Conservation (phyloP, 2,888 invertebrate genomes). For the Chorisops tibialis region DNA sequence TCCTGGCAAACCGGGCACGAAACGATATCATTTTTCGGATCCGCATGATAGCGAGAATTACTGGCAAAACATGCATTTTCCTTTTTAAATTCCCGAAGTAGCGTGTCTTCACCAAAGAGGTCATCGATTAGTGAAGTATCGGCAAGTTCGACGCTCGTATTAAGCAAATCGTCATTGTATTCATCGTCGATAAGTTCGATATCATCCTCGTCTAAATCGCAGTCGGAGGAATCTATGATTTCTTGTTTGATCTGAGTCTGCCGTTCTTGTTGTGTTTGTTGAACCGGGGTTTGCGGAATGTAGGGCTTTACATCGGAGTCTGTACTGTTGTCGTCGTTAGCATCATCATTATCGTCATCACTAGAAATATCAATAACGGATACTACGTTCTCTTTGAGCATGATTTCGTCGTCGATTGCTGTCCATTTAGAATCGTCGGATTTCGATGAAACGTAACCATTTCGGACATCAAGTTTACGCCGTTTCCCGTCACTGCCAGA, state of each 20-base stretch:
- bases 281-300: not conserved
- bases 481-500: not conserved
- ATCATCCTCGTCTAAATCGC: conserved; percentile 31
- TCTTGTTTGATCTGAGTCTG: conserved; percentile 46
- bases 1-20: conserved; percentile 48
- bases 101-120: conserved; percentile 45
- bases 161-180: conserved; percentile 36
- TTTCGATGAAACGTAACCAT: conserved; percentile 27
- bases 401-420: conserved; percentile 44
- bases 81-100: conserved; percentile 45
- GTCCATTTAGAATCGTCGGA: conserved; percentile 35
- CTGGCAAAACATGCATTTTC: conserved; percentile 44
- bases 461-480: conserved; percentile 14
- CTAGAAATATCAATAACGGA: conserved; percentile 37
- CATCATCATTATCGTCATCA: conserved; percentile 14
- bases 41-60: conserved; percentile 37
- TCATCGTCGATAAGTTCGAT: conserved; percentile 48
- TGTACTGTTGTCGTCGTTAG: conserved; percentile 1
- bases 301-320: not conserved
- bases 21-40: conserved; percentile 45
- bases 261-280: conserved; percentile 39
- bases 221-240: conserved; percentile 41
- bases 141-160: conserved; percentile 39
- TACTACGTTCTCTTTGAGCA: conserved; percentile 37
- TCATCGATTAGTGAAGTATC: conserved; percentile 47